phyloP scores from a whole-genome alignment of 2,888 invertebrate species.

The Fragum fragum region DNA sequence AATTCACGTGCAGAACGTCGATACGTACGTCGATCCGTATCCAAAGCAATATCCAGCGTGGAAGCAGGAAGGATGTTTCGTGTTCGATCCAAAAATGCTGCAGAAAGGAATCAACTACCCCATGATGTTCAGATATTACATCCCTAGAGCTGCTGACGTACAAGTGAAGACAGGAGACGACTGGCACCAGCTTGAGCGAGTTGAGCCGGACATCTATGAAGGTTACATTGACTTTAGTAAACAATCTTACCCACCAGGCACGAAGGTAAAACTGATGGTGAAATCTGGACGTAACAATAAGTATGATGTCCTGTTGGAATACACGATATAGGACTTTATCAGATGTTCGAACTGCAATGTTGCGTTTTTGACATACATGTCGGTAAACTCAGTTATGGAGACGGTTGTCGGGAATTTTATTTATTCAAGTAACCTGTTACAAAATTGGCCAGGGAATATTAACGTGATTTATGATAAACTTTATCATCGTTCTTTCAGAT shows the following conservation, averaged over 20 bases:
- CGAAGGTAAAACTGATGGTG: conserved; percentile 80
- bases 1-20: conserved; percentile 67
- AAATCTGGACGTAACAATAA: conserved; percentile 76
- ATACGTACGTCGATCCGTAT: conserved; percentile 72
- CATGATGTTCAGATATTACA: conserved; percentile 73
- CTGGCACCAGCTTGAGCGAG: conserved; percentile 76
- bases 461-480: too few relatives aligned
- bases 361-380: too few relatives aligned
- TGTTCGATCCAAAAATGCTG: conserved; percentile 77
- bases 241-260: conserved; percentile 69
- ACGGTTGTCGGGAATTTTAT: too few relatives aligned
- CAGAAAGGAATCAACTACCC: conserved; percentile 71
- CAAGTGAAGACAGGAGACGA: conserved; percentile 79
- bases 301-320: conserved; percentile 79
- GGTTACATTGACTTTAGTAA: conserved; percentile 75
- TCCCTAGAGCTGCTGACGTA: conserved; percentile 77
- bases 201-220: conserved; percentile 74
- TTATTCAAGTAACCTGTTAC: too few relatives aligned
- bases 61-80: conserved; percentile 79
- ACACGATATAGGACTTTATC: conserved; percentile 72
- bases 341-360: too few relatives aligned
- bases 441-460: too few relatives aligned
- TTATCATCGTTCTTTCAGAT: too few relatives aligned
- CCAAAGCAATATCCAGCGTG: conserved; percentile 82
- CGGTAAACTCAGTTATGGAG: too few relatives aligned